Evolutionary conservation across 1,140 invertebrate species (phyloP), one percentile per base, ranked within the genome.

Genomic region (Danaus melanippus): DNA sequence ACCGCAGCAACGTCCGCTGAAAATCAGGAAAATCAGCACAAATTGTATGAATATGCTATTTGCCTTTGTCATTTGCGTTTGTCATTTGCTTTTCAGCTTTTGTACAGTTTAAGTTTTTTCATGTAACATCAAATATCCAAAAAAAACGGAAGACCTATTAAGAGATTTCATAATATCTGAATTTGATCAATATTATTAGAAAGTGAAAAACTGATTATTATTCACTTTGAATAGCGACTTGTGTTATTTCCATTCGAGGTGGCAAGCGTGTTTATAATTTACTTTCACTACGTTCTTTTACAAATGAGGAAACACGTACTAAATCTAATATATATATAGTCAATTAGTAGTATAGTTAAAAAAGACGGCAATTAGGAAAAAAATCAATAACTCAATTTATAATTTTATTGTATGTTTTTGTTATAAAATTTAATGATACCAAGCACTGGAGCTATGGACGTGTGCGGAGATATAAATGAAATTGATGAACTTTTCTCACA

Each of bases 401-500:
- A 32, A 32, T 32, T 32, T 32, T 49, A 17, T 42, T 10, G 8
- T 41, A 11, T 50, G 12, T 42, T 32, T 42, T 15, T 50, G 10
- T 42, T 42, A 32, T 32, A 32, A 32, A 32, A 4, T 32, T 32
- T 42, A 60, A 46, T 50, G 55, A 59, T 63, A 59, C 21, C 42
- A 45, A 53, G 62, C 60, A 54, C 52, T 57, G 59, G 53, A 58
- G 42, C 58, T 60, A 59, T 66, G 67, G 70, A 71, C 69, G 70
- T 77, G 73, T 72, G 67, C 70, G 72, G 66, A 71, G 71, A 74
- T 76, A 80, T 76, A 80, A 86, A 86, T 84, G 83, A 86, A 86
- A 84, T 86, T 86, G 83, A 86, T 86, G 80, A 86, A 84, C 83
- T 86, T 86, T 84, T 81, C 79, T 78, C 74, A 80, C 83, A 83